Percentiles rank a stretch among this genome's conserved stretches.
These are phyloP conservation scores for Epirrhoe tristata DNA, from an alignment of 2,888 invertebrate species.

Conservation along the genomic window DNA sequence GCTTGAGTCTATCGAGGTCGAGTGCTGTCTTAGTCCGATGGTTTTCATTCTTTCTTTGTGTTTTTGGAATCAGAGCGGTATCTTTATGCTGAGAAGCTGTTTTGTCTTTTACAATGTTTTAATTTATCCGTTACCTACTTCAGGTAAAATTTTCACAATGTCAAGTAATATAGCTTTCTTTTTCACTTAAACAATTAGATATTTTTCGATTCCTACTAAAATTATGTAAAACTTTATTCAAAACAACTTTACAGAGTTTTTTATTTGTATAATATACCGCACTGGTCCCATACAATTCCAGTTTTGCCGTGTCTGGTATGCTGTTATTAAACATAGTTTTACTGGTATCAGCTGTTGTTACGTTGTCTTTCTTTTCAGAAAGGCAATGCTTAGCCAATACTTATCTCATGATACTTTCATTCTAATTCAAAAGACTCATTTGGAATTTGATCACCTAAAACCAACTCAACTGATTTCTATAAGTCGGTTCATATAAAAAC, in stretches of 20 bases:
- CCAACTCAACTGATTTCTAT: too few species aligned
- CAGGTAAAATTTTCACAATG: too few species aligned
- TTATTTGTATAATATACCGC: slow-evolving; percentile 7
- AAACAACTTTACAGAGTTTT: neutral
- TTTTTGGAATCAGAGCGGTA: slow-evolving; percentile 38
- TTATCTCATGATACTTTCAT: neutral
- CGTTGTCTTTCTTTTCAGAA: slow-evolving; percentile 4
- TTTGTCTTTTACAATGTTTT: neutral
- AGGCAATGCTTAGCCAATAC: neutral
- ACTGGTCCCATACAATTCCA: slow-evolving; percentile 35
- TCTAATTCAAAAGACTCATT: neutral
- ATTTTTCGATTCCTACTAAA: too few species aligned
- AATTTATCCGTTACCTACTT: too few species aligned
- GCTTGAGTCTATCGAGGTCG: slow-evolving; percentile 54
- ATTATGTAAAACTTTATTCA: too few species aligned
- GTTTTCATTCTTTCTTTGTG: slow-evolving; percentile 43
- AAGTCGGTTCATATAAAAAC: too few species aligned
- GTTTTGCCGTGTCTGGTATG: slow-evolving; percentile 52
- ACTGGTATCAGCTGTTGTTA: neutral
- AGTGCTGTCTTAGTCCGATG: slow-evolving; percentile 44
- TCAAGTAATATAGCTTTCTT: too few species aligned
- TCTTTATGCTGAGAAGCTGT: neutral
- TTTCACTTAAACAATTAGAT: neutral
- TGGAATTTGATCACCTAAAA: too few species aligned
- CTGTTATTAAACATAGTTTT: slow-evolving; percentile 34